Evolutionary conservation across 2,797 vertebrate genomes (phyloP).

Genomic region (Myripristis murdjan): DNA sequence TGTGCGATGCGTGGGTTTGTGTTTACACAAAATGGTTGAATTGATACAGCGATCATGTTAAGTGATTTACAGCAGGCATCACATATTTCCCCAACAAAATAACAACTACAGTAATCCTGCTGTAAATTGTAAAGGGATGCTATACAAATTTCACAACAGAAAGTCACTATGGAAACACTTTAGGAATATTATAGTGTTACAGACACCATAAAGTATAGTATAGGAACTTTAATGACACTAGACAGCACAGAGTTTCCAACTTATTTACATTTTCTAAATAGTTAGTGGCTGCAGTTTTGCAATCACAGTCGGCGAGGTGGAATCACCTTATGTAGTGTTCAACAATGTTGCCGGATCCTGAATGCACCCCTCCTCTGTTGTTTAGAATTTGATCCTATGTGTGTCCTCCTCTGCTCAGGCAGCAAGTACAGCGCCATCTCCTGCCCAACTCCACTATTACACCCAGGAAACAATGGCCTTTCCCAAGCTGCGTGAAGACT

Average conservation of each 20-base stretch:
- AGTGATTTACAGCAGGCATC: slow-evolving; percentile 53
- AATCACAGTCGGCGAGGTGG: slow-evolving; percentile 33
- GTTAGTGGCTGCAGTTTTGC: neutral
- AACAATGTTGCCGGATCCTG: slow-evolving; percentile 50
- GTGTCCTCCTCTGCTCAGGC: slow-evolving; percentile 34
- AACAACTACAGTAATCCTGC: neutral
- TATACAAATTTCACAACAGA: slow-evolving; percentile 20
- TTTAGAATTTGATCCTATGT: slow-evolving; percentile 49
- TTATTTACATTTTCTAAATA: slow-evolving; percentile 4
- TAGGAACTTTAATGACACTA: neutral
- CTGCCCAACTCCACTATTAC: slow-evolving; percentile 64
- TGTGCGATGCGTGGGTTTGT: slow-evolving; percentile 36
- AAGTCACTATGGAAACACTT: slow-evolving; percentile 1
- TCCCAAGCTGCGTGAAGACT: neutral
- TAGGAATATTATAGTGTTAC: neutral
- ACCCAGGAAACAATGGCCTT: slow-evolving; percentile 48
- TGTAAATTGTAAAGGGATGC: slow-evolving; percentile 8
- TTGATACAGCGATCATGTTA: slow-evolving; percentile 42
- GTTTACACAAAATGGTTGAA: slow-evolving; percentile 55
- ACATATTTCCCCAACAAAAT: slow-evolving; percentile 30
- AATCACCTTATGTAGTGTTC: slow-evolving; percentile 48
- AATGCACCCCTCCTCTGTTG: slow-evolving; percentile 43
- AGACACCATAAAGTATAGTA: neutral
- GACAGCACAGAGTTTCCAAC: neutral
- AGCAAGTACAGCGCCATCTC: slow-evolving; percentile 80